Evolutionary conservation across 2,797 vertebrate species (phyloP).

Genomic region (Betta splendens): DNA sequence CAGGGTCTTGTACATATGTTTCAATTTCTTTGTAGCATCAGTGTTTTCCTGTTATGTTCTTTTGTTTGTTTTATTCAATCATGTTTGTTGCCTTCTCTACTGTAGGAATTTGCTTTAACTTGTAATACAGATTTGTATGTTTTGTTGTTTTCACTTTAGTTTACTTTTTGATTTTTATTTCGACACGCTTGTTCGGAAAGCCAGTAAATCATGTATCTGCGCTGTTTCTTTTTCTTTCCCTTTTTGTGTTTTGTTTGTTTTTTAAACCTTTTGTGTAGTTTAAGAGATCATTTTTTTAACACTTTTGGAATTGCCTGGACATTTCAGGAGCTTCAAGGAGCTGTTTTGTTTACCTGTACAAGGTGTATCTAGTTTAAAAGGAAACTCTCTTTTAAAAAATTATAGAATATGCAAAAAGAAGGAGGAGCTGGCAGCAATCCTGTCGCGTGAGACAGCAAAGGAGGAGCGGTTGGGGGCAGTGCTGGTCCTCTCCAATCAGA

Average conservation of each 20-base stretch:
- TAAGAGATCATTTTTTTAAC: slow-evolving; percentile 83
- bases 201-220: slow-evolving; percentile 81
- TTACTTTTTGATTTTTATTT: slow-evolving; percentile 72
- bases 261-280: slow-evolving; percentile 86
- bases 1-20: slow-evolving; percentile 99
- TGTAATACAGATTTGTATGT: slow-evolving; percentile 90
- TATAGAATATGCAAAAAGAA: slow-evolving; percentile 87
- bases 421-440: slow-evolving; percentile 72
- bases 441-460: slow-evolving; percentile 52
- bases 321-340: slow-evolving; percentile 83
- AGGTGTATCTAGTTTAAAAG: slow-evolving; percentile 83
- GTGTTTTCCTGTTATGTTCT: slow-evolving; percentile 90
- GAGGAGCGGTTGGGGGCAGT: slow-evolving; percentile 47
- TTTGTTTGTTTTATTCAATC: slow-evolving; percentile 75
- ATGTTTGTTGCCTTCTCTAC: slow-evolving; percentile 77
- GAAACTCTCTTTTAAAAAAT: slow-evolving; percentile 76
- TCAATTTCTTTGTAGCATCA: slow-evolving; percentile 98
- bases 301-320: slow-evolving; percentile 89
- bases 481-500: slow-evolving; percentile 67
- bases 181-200: slow-evolving; percentile 82
- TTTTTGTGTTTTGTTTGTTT: slow-evolving; percentile 26
- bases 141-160: slow-evolving; percentile 59
- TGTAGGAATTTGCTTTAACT: slow-evolving; percentile 91
- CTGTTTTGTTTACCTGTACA: slow-evolving; percentile 85
- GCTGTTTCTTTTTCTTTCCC: slow-evolving; percentile 70